phyloP scores from a whole-genome alignment of 2,888 invertebrate species.

The Coecobrya sp. region DNA sequence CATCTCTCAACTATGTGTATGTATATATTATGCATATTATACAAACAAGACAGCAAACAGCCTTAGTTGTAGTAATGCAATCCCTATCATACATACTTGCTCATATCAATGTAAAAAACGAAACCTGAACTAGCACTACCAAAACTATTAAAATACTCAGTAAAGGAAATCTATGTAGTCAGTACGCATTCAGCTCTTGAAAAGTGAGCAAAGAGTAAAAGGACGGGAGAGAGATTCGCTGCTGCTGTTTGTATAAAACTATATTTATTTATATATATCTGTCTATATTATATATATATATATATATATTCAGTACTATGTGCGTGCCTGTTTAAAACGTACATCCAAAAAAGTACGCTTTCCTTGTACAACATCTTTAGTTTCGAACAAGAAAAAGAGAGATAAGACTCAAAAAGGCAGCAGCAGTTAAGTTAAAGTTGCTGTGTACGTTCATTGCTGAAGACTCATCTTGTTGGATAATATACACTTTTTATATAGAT shows the following conservation, averaged over 20 bases:
- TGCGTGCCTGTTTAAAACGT: conserved; percentile 33
- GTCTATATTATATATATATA: too few species aligned
- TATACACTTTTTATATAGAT: conserved; percentile 21
- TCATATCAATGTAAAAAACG: conserved; percentile 43
- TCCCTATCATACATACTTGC: conserved; percentile 35
- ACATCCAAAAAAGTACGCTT: background rate
- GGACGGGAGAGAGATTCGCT: conserved; percentile 58
- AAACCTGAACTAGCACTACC: conserved; percentile 33
- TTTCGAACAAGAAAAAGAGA: conserved; percentile 37
- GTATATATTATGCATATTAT: background rate
- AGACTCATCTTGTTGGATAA: conserved; percentile 29
- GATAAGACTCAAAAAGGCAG: conserved; percentile 37
- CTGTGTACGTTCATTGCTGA: conserved; percentile 18
- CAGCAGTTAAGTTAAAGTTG: conserved; percentile 48
- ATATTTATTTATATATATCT: too few species aligned
- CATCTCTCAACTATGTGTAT: background rate
- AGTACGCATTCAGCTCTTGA: conserved; percentile 71
- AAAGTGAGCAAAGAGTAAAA: conserved; percentile 60
- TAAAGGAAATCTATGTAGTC: conserved; percentile 65
- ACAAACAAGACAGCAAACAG: conserved; percentile 26
- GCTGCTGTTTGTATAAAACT: conserved; percentile 4
- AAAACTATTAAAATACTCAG: conserved; percentile 69
- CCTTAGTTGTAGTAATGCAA: background rate
- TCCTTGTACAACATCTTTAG: background rate
- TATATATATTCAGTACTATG: conserved; percentile 24